Percentiles rank a stretch among this genome's conserved stretches.
Evolutionary conservation across 2,888 invertebrate species (phyloP).

Genomic region (Drosophila macrospina): DNA sequence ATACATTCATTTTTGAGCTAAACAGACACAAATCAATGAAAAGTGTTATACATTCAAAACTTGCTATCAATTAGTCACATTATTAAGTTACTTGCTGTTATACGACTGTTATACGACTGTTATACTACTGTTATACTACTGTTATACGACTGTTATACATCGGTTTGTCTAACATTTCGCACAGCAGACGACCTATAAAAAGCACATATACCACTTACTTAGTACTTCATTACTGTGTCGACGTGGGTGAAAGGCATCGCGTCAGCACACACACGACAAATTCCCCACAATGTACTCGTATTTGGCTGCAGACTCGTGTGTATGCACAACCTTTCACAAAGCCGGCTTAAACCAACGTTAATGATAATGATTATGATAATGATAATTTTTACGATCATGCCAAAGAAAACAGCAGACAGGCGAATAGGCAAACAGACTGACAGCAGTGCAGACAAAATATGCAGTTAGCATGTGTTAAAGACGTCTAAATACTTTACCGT

Average conservation of each 20-base stretch:
- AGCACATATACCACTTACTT: constrained; percentile 20
- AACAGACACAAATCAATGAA: background rate
- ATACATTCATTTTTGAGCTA: background rate
- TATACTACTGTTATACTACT: constrained; percentile 5
- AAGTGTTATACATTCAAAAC: background rate
- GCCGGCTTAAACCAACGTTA: constrained; percentile 38
- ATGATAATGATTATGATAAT: constrained; percentile 66
- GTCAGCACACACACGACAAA: constrained; percentile 30
- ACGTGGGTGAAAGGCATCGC: constrained; percentile 66
- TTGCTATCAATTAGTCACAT: background rate
- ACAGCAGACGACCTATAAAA: constrained; percentile 16
- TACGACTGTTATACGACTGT: constrained; percentile 2
- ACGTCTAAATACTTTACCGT: constrained; percentile 69
- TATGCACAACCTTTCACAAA: constrained; percentile 67
- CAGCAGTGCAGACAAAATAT: constrained; percentile 46
- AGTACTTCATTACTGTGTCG: constrained; percentile 10
- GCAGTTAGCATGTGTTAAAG: constrained; percentile 73
- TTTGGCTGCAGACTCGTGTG: constrained; percentile 42
- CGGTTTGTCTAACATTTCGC: constrained; percentile 18
- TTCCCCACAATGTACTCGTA: constrained; percentile 41
- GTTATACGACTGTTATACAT: constrained; percentile 24
- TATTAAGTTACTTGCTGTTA: background rate
- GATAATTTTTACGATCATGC: constrained; percentile 66
- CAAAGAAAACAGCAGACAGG: constrained; percentile 31
- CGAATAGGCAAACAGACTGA: constrained; percentile 15